A percentile compares a stretch with the other conserved stretches of the same genome.
Evolutionary conservation across 1,140 invertebrate species (phyloP).

Genomic region (Alviniconcha marisindica): DNA sequence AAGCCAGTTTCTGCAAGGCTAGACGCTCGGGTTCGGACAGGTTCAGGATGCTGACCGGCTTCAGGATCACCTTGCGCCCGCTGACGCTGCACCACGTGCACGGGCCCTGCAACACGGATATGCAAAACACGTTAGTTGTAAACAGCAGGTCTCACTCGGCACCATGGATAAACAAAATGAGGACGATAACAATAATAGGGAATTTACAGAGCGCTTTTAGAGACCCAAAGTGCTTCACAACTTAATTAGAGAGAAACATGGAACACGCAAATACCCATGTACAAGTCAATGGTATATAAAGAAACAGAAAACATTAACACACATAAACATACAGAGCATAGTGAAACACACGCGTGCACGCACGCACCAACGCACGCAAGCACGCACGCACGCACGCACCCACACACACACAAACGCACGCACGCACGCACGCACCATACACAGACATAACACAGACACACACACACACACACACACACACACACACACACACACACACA

Average conservation of each 20-base stretch:
- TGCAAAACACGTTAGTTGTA: not conserved
- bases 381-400: conserved; percentile 1
- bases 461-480: not conserved
- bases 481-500: not conserved
- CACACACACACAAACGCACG: not conserved
- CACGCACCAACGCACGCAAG: not conserved
- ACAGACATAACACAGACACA: not conserved
- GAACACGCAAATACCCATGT: not conserved
- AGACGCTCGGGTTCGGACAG: conserved; percentile 89
- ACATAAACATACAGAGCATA: not conserved
- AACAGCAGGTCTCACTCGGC: not conserved
- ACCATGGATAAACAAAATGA: not conserved
- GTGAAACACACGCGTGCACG: not conserved
- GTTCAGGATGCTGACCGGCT: conserved; percentile 83
- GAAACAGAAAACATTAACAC: not conserved
- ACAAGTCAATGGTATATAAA: not conserved
- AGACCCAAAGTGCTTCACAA: too few species aligned
- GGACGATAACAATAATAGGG: too few species aligned
- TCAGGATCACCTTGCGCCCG: conserved; percentile 85
- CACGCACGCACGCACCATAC: not conserved
- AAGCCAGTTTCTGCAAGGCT: conserved; percentile 88
- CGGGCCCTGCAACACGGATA: conserved; percentile 82
- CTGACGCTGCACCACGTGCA: conserved; percentile 88
- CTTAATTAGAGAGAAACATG: not conserved
- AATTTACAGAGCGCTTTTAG: too few species aligned